Base-by-base conservation (phyloP, 1,140 invertebrate genomes). In the Papilio helenus region DNA sequence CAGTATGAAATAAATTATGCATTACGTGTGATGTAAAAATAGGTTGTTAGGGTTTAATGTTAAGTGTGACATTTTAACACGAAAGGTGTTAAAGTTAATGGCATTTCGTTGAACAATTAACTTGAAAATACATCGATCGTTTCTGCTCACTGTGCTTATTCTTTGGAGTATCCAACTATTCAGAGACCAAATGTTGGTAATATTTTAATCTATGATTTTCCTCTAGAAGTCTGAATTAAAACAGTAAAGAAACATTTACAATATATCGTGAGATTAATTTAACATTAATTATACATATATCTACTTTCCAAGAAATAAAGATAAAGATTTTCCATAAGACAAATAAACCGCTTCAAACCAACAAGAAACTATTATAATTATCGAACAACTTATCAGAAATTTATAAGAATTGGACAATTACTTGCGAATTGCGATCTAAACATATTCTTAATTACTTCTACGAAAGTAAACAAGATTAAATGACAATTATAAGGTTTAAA, bases 341-440 rank as follows among this genome's bases (percentile, higher is more conserved):
- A 46, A n/a, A 26, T 73, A 26, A 42, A 44, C 42, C n/a, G 18
- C 20, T 74, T 20, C 18, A 12, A 44, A 74, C 12, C 44, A 26
- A 74, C 34, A 42, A 44, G 44, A 73, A 74, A 49, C 14, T 51
- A 74, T 49, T 44, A 72, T 72, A 46, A 74, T 74, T 49, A 7
- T 74, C 42, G 2, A 26, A 49, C 20, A 74, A 46, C 23, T 74
- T 49, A 74, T 74, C 23, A 49, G 12, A 46, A 74, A 51, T 29
- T 74, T 46, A 74, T 49, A 49, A 74, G 72, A 46, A 74, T 72
- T 39, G 34, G 12, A 72, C 14, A 44, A 72, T 74, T 46, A 73
- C 72, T 23, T 23, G 39, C 10, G 14, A 74, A 74, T 46, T 26
- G n/a, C 44, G 44, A 51, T 46, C 61, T 68, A 68, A 3, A 14